These are phyloP conservation scores for Cephonodes hylas DNA, from an alignment of 2,888 invertebrate species.

Conservation along the genomic window DNA sequence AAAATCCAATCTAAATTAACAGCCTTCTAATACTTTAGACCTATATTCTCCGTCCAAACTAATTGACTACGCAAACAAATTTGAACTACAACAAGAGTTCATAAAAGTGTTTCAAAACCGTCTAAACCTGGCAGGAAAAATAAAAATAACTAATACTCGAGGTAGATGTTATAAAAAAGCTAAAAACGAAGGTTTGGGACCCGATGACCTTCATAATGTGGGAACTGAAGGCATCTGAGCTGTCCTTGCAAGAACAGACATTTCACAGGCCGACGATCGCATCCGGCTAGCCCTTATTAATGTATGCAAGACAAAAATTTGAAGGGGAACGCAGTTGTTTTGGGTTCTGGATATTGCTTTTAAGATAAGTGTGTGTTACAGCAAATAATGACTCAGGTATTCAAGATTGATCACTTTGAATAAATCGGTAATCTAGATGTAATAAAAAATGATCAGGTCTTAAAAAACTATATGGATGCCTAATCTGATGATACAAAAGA, in stretches of 20 bases:
- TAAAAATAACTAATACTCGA: not conserved
- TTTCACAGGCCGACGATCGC: constrained; percentile 42
- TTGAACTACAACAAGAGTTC: too few relatives aligned
- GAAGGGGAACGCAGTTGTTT: constrained; percentile 17
- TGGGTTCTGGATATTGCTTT: not conserved
- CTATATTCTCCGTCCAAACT: too few relatives aligned
- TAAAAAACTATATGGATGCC: not conserved
- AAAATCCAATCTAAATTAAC: too few relatives aligned
- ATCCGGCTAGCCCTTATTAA: constrained; percentile 53
- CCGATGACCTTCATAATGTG: constrained; percentile 50
- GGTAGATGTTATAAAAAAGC: constrained; percentile 19
- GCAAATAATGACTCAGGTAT: not conserved
- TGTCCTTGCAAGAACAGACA: constrained; percentile 58
- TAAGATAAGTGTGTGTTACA: not conserved
- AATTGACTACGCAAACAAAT: too few relatives aligned
- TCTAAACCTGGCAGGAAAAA: not conserved
- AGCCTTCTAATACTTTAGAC: too few relatives aligned
- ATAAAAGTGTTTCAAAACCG: too few relatives aligned
- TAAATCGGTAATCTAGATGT: not conserved
- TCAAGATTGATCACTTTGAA: not conserved
- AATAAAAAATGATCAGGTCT: not conserved
- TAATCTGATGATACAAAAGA: not conserved
- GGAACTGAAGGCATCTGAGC: constrained; percentile 49
- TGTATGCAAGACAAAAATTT: constrained; percentile 14
- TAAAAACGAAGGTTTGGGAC: constrained; percentile 31